Conservation (phyloP, 2,113 vertebrate species). For the Acanthochromis polyacanthus region DNA sequence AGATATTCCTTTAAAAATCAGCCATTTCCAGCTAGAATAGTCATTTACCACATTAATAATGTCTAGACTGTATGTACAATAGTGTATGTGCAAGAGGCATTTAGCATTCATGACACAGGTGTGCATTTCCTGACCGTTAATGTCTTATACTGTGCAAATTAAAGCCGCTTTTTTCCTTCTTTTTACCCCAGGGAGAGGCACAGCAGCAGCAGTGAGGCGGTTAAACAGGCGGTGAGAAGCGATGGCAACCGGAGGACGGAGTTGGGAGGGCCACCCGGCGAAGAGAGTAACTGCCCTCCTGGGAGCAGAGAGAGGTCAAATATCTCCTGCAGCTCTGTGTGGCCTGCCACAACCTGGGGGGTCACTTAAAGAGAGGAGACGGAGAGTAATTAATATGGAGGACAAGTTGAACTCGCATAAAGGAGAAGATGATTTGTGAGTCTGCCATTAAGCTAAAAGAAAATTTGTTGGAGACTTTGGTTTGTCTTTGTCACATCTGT, state of each 20-base stretch:
- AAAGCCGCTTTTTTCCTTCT: constrained; percentile 35
- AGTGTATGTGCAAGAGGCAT: not conserved
- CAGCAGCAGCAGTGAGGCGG: constrained; percentile 73
- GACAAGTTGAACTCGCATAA: not conserved
- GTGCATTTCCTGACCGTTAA: not conserved
- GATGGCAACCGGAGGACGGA: constrained; percentile 26
- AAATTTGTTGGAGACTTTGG: not conserved
- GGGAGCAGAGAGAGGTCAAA: constrained; percentile 82
- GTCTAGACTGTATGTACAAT: too few species aligned
- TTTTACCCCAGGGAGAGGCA: constrained; percentile 80
- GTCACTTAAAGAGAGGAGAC: constrained; percentile 66
- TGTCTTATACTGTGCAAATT: constrained; percentile 30
- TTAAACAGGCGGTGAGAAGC: constrained; percentile 74
- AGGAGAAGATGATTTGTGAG: not conserved
- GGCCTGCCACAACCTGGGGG: constrained; percentile 61
- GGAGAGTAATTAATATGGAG: not conserved
- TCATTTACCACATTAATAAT: too few species aligned
- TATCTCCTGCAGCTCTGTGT: constrained; percentile 79
- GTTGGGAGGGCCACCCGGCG: constrained; percentile 5
- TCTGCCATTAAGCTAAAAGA: not conserved
- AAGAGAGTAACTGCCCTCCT: constrained; percentile 61
- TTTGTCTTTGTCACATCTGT: too few species aligned
- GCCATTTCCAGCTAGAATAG: too few species aligned
- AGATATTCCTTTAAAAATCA: too few species aligned
- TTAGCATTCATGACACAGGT: constrained; percentile 3